A percentile compares a stretch with the other conserved stretches of the same genome.
These are phyloP conservation scores for Nezara viridula DNA, from an alignment of 2,888 invertebrate genomes.

Conservation along the genomic window DNA sequence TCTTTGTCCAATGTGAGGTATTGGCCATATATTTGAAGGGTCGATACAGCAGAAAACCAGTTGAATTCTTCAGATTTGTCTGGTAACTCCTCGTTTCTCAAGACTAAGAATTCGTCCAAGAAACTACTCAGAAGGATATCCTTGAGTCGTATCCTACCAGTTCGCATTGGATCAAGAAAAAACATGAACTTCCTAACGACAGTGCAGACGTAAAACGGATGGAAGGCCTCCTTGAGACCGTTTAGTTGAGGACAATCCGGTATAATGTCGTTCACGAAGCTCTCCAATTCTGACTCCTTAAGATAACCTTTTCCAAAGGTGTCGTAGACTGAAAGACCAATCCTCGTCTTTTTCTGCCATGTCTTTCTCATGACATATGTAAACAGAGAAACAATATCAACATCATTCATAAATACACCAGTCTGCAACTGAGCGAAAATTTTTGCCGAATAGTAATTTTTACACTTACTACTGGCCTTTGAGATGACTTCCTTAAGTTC, in stretches of 20 bases:
- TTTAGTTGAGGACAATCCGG: constrained; percentile 92
- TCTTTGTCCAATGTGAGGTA: constrained; percentile 94
- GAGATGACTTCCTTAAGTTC: constrained; percentile 86
- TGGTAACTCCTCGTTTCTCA: constrained; percentile 85
- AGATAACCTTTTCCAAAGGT: constrained; percentile 92
- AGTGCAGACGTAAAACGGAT: constrained; percentile 96
- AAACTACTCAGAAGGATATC: constrained; percentile 93
- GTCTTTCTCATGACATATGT: constrained; percentile 97
- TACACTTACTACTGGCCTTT: constrained; percentile 82
- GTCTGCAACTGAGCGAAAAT: constrained; percentile 91
- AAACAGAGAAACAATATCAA: constrained; percentile 91
- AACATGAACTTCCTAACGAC: constrained; percentile 96
- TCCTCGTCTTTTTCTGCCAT: constrained; percentile 94
- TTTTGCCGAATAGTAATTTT: constrained; percentile 86
- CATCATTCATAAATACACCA: constrained; percentile 82
- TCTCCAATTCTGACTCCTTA: constrained; percentile 91
- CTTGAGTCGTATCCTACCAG: constrained; percentile 76
- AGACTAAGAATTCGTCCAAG: constrained; percentile 90
- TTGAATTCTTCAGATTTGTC: constrained; percentile 90
- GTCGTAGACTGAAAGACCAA: constrained; percentile 93
- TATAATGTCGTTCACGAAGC: constrained; percentile 92
- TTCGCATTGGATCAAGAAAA: constrained; percentile 90
- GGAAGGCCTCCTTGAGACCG: constrained; percentile 91
- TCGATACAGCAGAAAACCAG: constrained; percentile 92
- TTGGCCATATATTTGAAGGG: constrained; percentile 91